Evolutionary conservation across 2,888 invertebrate species (phyloP), one percentile per base, ranked within the genome.

Genomic region (Neuroscelio doddi): DNA sequence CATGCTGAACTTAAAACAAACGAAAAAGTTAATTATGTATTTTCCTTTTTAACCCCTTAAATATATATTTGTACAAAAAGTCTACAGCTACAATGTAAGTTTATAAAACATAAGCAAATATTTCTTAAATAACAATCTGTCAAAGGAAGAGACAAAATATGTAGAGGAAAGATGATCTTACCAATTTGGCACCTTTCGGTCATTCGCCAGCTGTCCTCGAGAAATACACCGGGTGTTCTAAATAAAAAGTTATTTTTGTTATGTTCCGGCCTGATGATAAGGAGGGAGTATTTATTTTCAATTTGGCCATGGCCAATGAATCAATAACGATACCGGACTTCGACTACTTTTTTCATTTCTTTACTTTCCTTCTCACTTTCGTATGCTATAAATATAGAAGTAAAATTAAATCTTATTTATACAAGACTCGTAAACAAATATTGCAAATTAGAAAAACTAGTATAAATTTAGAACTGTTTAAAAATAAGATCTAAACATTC

Each of bases 251-350:
- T 80, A 80, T 79, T 79, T 80, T 74, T 21, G 72, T 70, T 73
- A 55, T 61, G 64, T 64, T 70, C 68, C 64, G 64, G 55, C 68
- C 70, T 59, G 65, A 49, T 61, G 50, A 53, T 50, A 45, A 50
- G 39, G 62, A 61, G 65, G 73, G 62, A 63, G 75, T 74, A 80
- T 81, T 80, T 81, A 80, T 82, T 81, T 83, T 78, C 75, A 82
- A 82, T 74, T 75, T 80, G 81, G 82, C 81, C 82, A 82, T 80
- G 82, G 82, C 80, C 83, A 81, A 73, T 74, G 66, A 62, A 56
- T 34, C 69, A 65, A 57, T 52, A 41, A 62, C 32, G 26, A 17
- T 49, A 51, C 41, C 44, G 36, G 34, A 51, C 24, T 29, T 51
- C 44, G 42, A 44, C 52, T 59, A 46, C 27, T 27, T 46, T 14